Evolutionary conservation across 2,888 invertebrate species (phyloP).

Genomic region (Amiota mariae): DNA sequence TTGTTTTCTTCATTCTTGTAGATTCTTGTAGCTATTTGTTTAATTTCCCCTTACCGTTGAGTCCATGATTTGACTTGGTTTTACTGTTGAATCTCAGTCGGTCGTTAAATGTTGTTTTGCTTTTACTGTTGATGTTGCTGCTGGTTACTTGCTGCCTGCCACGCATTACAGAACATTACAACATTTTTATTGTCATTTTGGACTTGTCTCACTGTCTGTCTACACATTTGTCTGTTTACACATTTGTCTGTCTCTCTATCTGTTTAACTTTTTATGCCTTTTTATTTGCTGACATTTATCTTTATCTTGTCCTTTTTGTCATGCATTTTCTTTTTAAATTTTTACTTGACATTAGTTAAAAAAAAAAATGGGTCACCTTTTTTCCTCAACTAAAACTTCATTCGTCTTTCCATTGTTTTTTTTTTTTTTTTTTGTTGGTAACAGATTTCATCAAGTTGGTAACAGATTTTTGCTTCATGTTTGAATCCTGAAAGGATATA

Average conservation of each 20-base stretch:
- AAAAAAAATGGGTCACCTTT: conserved; percentile 24
- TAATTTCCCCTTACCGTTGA: too few species aligned
- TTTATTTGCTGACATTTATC: neutral
- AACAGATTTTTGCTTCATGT: neutral
- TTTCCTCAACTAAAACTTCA: neutral
- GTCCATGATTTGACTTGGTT: too few species aligned
- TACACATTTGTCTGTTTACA: too few species aligned
- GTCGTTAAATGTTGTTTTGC: too few species aligned
- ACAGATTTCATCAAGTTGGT: conserved; percentile 23
- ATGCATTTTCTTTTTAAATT: neutral
- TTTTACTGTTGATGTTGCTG: neutral
- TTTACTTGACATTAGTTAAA: neutral
- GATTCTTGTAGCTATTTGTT: too few species aligned
- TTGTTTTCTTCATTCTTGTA: too few species aligned
- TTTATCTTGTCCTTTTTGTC: neutral
- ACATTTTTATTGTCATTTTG: conserved; percentile 8
- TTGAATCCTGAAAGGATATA: neutral
- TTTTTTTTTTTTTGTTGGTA: neutral
- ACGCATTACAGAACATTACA: conserved; percentile 8
- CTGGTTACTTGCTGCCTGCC: neutral
- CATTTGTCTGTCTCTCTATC: too few species aligned
- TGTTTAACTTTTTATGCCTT: neutral
- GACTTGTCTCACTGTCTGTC: neutral
- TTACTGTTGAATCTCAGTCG: too few species aligned
- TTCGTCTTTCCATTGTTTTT: neutral